Percentiles rank a stretch among this genome's conserved stretches.
Evolutionary conservation across 64 coral and sea anemone genomes (phyloP).

Genomic region (Actinia tenebrosa): DNA sequence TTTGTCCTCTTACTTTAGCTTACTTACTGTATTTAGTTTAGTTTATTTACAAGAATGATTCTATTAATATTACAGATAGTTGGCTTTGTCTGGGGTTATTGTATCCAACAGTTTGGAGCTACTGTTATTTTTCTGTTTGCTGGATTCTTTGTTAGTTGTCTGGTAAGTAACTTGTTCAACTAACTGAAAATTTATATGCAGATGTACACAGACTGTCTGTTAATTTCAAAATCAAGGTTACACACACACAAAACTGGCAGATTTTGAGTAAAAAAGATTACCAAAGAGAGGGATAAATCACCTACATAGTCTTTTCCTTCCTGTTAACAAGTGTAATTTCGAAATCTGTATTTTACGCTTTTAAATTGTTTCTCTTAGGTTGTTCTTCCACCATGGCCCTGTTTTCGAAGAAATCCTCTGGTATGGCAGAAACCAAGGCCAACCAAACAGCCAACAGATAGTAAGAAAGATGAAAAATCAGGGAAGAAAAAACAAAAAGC

Average conservation of each 20-base stretch:
- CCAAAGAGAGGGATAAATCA: too few species aligned
- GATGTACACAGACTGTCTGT: too few species aligned
- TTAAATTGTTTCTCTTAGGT: slow-evolving; percentile 30
- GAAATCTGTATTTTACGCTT: not conserved
- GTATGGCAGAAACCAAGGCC: slow-evolving; percentile 79
- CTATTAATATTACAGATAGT: slow-evolving; percentile 31
- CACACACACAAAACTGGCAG: too few species aligned
- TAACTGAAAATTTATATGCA: too few species aligned
- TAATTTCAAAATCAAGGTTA: too few species aligned
- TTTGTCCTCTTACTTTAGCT: too few species aligned
- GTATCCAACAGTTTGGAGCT: slow-evolving; percentile 81
- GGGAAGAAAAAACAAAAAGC: slow-evolving; percentile 85
- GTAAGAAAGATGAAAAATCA: slow-evolving; percentile 46
- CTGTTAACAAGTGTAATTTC: too few species aligned
- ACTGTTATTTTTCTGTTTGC: slow-evolving; percentile 71
- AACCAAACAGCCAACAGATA: slow-evolving; percentile 42
- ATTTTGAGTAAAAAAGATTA: too few species aligned
- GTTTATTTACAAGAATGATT: not conserved
- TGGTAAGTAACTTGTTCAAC: slow-evolving; percentile 51
- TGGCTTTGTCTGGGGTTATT: slow-evolving; percentile 83
- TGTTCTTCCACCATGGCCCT: slow-evolving; percentile 78
- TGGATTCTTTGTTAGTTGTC: slow-evolving; percentile 74
- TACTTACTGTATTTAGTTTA: too few species aligned
- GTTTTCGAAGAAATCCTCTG: slow-evolving; percentile 58
- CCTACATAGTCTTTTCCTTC: too few species aligned